These are phyloP conservation scores for Todus mexicanus DNA, from an alignment of 2,797 vertebrate genomes.

Conservation along the genomic window DNA sequence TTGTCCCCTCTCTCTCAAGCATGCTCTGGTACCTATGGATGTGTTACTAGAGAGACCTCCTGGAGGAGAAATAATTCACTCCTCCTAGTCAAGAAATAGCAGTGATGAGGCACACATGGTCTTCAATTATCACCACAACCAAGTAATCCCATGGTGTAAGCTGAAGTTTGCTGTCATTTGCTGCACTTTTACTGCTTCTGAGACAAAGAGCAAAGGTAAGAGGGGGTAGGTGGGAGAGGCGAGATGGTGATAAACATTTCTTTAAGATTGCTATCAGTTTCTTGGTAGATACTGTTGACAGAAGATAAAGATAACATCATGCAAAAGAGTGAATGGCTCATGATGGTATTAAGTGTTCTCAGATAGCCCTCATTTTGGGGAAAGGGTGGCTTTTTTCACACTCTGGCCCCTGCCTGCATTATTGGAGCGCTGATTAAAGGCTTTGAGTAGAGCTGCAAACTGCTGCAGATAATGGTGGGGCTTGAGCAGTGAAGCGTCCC, in stretches of 20 bases:
- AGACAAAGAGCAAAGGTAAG: slow-evolving; percentile 73
- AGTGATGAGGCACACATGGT: not conserved
- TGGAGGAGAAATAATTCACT: not conserved
- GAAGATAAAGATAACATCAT: slow-evolving; percentile 37
- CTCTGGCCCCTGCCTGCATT: not conserved
- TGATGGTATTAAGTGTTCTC: not conserved
- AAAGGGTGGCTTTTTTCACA: not conserved
- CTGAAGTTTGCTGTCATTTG: not conserved
- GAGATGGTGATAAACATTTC: slow-evolving; percentile 60
- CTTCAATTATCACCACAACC: not conserved
- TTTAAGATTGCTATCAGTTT: slow-evolving; percentile 48
- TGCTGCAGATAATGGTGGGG: not conserved
- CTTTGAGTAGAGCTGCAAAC: not conserved
- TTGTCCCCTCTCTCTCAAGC: not conserved
- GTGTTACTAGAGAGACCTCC: not conserved
- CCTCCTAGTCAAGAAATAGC: not conserved
- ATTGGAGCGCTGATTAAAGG: not conserved
- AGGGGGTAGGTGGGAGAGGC: slow-evolving; percentile 77
- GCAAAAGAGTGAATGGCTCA: not conserved
- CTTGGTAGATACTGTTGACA: slow-evolving; percentile 59
- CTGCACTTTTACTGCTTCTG: slow-evolving; percentile 30
- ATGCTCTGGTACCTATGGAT: fast-evolving
- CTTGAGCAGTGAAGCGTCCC: not conserved
- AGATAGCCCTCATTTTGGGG: not conserved
- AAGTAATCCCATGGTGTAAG: not conserved